These are phyloP conservation scores for Brachionus koreanus DNA, from an alignment of 1,140 invertebrate species.

Conservation along the genomic window DNA sequence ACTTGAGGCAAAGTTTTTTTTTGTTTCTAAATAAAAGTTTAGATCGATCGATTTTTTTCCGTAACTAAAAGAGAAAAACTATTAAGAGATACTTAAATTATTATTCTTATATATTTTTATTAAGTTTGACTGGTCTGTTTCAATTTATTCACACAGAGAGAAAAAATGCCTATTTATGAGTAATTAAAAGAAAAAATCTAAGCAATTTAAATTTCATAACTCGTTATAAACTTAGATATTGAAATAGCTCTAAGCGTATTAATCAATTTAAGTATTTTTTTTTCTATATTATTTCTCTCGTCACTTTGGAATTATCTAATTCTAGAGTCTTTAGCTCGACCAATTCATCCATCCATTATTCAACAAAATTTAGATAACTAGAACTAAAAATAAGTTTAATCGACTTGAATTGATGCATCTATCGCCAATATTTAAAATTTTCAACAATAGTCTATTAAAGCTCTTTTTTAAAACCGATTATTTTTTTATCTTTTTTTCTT, in stretches of 20 bases:
- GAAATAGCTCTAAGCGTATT: conserved; percentile 22
- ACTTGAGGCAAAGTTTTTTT: neutral
- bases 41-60: neutral
- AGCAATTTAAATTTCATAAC: conserved; percentile 2
- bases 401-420: neutral
- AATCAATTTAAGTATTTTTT: conserved; percentile 30
- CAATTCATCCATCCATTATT: neutral
- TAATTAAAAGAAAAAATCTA: neutral
- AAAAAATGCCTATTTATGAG: conserved; percentile 3
- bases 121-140: conserved; percentile 5
- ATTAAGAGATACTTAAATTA: neutral
- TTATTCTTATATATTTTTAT: neutral
- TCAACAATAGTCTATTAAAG: conserved; percentile 4
- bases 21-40: neutral
- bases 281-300: neutral
- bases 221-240: neutral
- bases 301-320: conserved; percentile 28
- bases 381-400: neutral
- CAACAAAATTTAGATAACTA: conserved; percentile 2
- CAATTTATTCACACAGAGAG: neutral
- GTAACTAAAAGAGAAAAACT: neutral
- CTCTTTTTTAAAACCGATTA: neutral
- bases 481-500: neutral
- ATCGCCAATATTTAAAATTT: neutral
- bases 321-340: neutral